phyloP scores from a whole-genome alignment of 2,888 invertebrate genomes.

The Leptothorax acervorum region DNA sequence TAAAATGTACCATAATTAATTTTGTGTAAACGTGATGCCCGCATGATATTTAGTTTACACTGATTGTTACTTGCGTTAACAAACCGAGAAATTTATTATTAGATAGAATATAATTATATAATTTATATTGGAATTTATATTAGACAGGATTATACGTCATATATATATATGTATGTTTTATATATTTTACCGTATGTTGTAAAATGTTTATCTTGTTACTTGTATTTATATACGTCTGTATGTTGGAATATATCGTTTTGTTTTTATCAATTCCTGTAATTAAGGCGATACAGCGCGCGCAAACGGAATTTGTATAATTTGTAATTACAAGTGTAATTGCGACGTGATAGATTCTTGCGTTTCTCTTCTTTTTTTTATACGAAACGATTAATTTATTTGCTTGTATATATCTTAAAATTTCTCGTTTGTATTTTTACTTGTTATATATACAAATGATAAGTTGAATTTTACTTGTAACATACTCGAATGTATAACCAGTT shows the following conservation, averaged over 20 bases:
- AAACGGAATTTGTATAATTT: constrained; percentile 7
- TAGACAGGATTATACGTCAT: background rate
- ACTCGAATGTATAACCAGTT: constrained; percentile 2
- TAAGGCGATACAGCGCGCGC: background rate
- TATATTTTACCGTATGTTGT: background rate
- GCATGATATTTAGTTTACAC: background rate
- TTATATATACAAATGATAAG: background rate
- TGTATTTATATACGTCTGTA: background rate
- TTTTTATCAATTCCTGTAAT: background rate
- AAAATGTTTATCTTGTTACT: constrained; percentile 11
- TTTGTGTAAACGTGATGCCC: background rate
- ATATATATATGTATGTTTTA: background rate
- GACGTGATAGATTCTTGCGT: background rate
- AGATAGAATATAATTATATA: background rate
- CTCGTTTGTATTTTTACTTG: background rate
- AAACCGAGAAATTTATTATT: background rate
- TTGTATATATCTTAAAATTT: constrained; percentile 1
- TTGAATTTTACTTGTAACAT: constrained; percentile 6
- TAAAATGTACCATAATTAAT: background rate
- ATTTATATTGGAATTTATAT: background rate
- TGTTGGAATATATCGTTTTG: background rate
- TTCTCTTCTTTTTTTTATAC: background rate
- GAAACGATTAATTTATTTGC: constrained; percentile 17
- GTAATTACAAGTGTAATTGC: constrained; percentile 4
- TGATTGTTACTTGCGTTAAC: background rate